Conservation (phyloP, 2,888 invertebrate genomes). For the Tipula vernalis region DNA sequence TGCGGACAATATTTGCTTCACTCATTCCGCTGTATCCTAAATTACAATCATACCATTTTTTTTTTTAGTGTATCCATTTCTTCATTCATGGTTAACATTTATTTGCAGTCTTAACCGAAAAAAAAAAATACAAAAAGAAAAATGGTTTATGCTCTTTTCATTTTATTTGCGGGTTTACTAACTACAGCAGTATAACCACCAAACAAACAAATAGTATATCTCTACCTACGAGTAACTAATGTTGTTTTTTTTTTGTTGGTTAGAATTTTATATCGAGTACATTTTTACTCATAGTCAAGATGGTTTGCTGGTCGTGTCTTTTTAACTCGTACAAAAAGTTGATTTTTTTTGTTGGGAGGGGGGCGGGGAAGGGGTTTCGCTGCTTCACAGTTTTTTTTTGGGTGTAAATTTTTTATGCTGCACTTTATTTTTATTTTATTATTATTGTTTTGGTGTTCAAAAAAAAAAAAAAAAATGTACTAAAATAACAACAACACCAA, state of each 20-base stretch:
- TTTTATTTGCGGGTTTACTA: neutral
- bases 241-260: neutral
- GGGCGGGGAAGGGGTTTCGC: no score
- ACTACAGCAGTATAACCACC: neutral
- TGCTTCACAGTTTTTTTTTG: neutral
- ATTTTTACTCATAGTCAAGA: neutral
- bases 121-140: neutral
- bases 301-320: neutral
- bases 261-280: neutral
- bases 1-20: neutral
- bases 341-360: neutral
- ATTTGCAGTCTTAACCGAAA: neutral
- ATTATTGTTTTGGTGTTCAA: neutral
- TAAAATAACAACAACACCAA: neutral
- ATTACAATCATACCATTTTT: neutral
- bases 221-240: neutral
- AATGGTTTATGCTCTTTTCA: neutral
- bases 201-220: neutral
- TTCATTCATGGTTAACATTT: neutral
- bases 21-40: neutral
- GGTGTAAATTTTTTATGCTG: neutral
- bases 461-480: neutral
- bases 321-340: neutral
- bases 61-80: neutral
- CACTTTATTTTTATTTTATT: slow-evolving; percentile 4